Conservation (phyloP, 2,888 invertebrate species). For the Drosophila infuscata region DNA sequence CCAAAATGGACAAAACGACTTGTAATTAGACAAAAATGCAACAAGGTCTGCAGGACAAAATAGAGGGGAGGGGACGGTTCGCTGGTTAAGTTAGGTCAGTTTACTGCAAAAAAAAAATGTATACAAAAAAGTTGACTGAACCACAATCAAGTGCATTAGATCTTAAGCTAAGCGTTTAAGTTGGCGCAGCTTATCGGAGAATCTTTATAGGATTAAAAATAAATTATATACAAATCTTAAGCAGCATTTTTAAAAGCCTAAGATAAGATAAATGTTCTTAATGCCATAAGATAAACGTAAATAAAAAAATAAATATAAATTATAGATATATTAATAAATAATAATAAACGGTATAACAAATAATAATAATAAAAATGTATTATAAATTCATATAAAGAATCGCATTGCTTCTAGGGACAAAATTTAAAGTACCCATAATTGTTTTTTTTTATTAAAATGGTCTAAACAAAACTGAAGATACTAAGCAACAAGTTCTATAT, state of each 20-base stretch:
- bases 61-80: not conserved
- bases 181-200: not conserved
- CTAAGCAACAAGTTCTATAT: not conserved
- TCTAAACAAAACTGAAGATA: no score
- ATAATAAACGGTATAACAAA: no score
- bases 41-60: not conserved
- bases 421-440: not conserved
- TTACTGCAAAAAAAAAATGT: slow-evolving; percentile 7
- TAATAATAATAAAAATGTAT: not conserved
- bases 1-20: not conserved
- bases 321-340: not conserved
- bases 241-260: not conserved
- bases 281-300: not conserved
- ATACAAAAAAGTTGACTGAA: slow-evolving; percentile 31
- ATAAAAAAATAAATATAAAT: not conserved
- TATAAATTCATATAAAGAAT: not conserved
- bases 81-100: slow-evolving; percentile 20
- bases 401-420: not conserved
- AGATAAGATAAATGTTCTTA: not conserved
- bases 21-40: slow-evolving; percentile 44
- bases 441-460: not conserved
- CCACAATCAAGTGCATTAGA: not conserved
- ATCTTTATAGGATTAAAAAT: not conserved
- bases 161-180: not conserved
- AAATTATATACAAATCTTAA: not conserved